Evolutionary conservation across 1,140 invertebrate genomes (phyloP), one percentile per base, ranked within the genome.

Genomic region (Steinernema feltiae): DNA sequence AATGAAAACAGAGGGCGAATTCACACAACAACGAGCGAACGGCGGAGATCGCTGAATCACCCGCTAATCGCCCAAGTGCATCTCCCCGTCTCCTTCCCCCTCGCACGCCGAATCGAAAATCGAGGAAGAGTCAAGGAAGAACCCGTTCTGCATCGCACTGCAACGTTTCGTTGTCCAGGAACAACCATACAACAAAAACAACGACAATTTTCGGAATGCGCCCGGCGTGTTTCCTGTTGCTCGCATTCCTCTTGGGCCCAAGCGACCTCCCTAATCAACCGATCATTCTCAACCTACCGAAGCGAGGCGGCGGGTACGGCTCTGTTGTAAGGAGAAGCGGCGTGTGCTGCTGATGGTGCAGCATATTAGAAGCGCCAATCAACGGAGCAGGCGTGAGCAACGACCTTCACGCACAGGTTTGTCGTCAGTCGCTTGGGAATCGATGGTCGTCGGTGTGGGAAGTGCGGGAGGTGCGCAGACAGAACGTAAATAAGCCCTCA

Each of bases 391-490:
- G 24, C 24, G 53, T 27, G 7, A 63, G 24, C 53, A 21, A 63
- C 53, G 53, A 63, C 53, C 53, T 63, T 63, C 53, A 63, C 53
- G 53, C 53, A 27, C 53, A 63, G 53, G 53, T 63, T 63, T 63
- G 53, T 63, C 53, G 53, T 21, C 53, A 63, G 12, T 27, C 12
- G 53, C 7, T 27, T 63, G 53, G 24, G 53, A 27, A 63, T 63
- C 53, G 53, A 63, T 63, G 53, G 15, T n/a, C 53, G 53, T 15
- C 7, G 53, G 53, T 63, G 53, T 63, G 53, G 53, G 53, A 63
- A 63, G 53, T 63, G 53, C 53, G 12, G 53, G 53, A 63, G 53
- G 53, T 63, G 53, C 53, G 53, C 53, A 63, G 53, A 27, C 53
- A 63, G 24, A 15, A 63, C 53, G 53, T 63, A 63, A 63, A 63